Percentiles rank a stretch among this genome's conserved stretches.
These are phyloP conservation scores for Phaenicophaeus curvirostris DNA, from an alignment of 2,797 vertebrate genomes.

Conservation along the genomic window DNA sequence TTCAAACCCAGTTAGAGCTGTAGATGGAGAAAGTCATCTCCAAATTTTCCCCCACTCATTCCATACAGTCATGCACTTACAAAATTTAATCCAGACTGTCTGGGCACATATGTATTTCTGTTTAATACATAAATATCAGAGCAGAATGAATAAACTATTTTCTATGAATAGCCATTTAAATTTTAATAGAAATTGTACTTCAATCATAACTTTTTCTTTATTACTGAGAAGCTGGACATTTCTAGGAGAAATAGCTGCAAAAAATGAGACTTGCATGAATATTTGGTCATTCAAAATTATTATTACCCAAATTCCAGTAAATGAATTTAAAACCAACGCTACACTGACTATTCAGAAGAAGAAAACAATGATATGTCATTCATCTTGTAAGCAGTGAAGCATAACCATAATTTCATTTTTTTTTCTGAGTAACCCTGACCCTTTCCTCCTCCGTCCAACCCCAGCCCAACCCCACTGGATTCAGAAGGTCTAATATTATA, in stretches of 20 bases:
- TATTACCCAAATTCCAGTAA: background rate
- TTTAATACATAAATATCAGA: constrained; percentile 29
- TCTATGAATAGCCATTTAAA: constrained; percentile 11
- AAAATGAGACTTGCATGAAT: background rate
- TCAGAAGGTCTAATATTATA: background rate
- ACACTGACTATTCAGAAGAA: background rate
- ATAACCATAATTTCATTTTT: background rate
- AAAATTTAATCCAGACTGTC: background rate
- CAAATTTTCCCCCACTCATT: background rate
- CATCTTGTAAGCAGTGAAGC: background rate
- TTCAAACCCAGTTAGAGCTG: background rate
- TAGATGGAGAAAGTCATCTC: background rate
- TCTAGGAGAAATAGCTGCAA: background rate
- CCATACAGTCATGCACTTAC: background rate
- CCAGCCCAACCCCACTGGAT: background rate
- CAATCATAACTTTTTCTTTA: background rate
- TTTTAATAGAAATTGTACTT: constrained; percentile 45
- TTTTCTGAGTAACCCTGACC: background rate
- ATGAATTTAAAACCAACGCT: background rate
- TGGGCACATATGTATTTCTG: background rate
- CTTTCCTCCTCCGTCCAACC: background rate
- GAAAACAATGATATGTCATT: background rate
- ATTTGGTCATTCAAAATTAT: background rate
- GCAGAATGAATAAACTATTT: constrained; percentile 40
- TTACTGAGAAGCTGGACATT: background rate